Percentiles rank a stretch among this genome's conserved stretches.
These are phyloP conservation scores for Danio rerio DNA, from an alignment of 2,113 vertebrate species.

Conservation along the genomic window DNA sequence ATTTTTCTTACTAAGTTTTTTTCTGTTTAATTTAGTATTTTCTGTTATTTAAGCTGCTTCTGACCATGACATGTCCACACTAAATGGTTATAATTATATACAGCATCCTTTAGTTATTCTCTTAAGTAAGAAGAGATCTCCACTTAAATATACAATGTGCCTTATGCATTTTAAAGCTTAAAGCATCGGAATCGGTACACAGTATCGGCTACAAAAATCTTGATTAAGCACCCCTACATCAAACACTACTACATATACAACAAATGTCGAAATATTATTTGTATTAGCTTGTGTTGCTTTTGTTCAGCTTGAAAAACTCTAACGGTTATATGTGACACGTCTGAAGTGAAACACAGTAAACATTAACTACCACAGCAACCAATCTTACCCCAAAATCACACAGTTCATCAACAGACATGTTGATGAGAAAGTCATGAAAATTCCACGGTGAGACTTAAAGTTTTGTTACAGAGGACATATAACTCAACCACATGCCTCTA, in stretches of 20 bases:
- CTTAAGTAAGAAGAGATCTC: too few species aligned
- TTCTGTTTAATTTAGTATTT: too few species aligned
- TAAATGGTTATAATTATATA: too few species aligned
- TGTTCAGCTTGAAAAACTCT: background rate
- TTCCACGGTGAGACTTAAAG: conserved; percentile 55
- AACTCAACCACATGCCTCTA: conserved; percentile 53
- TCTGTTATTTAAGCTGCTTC: too few species aligned
- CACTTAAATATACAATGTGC: too few species aligned
- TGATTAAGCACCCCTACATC: too few species aligned
- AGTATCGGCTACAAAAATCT: too few species aligned
- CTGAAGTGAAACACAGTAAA: conserved; percentile 53
- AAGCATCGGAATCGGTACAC: too few species aligned
- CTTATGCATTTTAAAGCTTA: too few species aligned
- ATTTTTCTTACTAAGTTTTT: too few species aligned
- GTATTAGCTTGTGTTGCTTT: background rate
- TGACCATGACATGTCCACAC: too few species aligned
- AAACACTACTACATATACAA: background rate
- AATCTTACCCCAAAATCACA: conserved; percentile 40
- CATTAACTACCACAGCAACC: conserved; percentile 53
- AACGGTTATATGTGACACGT: conserved; percentile 41
- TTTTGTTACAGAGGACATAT: conserved; percentile 57
- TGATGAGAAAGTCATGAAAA: conserved; percentile 56
- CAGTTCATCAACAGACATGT: conserved; percentile 49
- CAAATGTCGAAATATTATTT: background rate
- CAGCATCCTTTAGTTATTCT: too few species aligned